Percentiles rank a stretch among this genome's conserved stretches.
Evolutionary conservation across 2,797 vertebrate genomes (phyloP).

Genomic region (Hephaestus fuliginosus): DNA sequence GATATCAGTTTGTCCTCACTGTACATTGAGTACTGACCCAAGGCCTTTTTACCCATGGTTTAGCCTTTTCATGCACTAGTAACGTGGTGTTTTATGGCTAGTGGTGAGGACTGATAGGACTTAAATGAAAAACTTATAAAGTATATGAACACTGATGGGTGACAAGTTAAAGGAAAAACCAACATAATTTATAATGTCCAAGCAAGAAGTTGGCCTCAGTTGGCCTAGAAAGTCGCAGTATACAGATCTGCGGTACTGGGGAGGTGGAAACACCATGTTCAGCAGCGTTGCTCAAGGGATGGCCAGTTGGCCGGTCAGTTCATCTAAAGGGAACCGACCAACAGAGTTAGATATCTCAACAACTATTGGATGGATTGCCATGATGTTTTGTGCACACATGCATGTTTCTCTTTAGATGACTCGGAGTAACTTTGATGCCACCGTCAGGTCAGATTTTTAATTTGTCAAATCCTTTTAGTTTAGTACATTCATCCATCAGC

Average conservation of each 20-base stretch:
- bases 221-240: background rate
- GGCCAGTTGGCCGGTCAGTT: no score
- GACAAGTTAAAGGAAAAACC: background rate
- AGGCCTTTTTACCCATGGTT: slow-evolving; percentile 19
- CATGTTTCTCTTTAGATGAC: background rate
- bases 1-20: slow-evolving; percentile 53
- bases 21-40: slow-evolving; percentile 42
- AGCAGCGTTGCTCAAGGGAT: no score
- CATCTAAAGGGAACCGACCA: no score
- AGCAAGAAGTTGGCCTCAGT: background rate
- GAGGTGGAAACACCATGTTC: background rate
- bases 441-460: no score
- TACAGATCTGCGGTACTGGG: background rate
- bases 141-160: background rate
- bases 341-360: background rate
- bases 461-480: no score
- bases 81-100: slow-evolving; percentile 21
- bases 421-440: background rate
- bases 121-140: slow-evolving; percentile 4
- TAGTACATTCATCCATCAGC: no score
- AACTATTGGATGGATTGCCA: background rate
- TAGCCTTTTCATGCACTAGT: slow-evolving; percentile 29
- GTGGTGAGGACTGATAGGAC: background rate
- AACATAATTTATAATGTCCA: background rate
- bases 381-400: background rate